Conservation (phyloP, 1,140 invertebrate genomes). For the Stenopsyche tienmushanensis region DNA sequence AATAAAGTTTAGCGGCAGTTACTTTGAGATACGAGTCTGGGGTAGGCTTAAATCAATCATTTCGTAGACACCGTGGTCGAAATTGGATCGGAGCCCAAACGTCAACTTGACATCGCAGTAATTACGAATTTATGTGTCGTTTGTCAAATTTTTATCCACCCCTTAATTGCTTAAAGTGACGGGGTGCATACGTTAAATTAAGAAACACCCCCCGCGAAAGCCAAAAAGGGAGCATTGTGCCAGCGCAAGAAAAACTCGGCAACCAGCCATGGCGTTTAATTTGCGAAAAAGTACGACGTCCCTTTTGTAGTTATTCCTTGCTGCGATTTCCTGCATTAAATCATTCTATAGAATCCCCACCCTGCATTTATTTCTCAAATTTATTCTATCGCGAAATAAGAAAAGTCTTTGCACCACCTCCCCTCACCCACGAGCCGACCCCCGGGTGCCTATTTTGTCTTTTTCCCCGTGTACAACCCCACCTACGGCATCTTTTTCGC, state of each 20-base stretch:
- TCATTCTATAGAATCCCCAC: constrained; percentile 28
- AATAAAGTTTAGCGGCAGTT: not conserved
- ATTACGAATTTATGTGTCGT: not conserved
- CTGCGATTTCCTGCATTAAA: constrained; percentile 38
- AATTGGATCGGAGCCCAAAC: no score
- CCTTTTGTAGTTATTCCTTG: constrained; percentile 29
- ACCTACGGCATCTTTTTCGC: constrained; percentile 22
- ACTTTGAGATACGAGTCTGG: not conserved
- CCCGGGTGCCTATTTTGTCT: constrained; percentile 28
- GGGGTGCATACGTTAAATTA: constrained; percentile 31
- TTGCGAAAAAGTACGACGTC: constrained; percentile 14
- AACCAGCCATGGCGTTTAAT: constrained; percentile 7
- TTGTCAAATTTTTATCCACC: constrained; percentile 18
- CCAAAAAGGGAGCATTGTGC: constrained; percentile 10
- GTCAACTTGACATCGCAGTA: no score
- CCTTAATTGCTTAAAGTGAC: constrained; percentile 12
- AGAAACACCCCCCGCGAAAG: not conserved
- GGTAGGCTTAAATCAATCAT: not conserved
- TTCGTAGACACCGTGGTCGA: not conserved
- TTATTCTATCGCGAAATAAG: constrained; percentile 40
- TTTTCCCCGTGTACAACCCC: constrained; percentile 13
- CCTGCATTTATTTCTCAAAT: constrained; percentile 38
- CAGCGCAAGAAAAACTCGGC: not conserved
- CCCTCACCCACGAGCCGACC: not conserved
- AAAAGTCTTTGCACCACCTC: constrained; percentile 26